Percentiles rank a stretch among this genome's conserved stretches.
Evolutionary conservation across 1,140 invertebrate species (phyloP).

Genomic region (Achroia grisella): DNA sequence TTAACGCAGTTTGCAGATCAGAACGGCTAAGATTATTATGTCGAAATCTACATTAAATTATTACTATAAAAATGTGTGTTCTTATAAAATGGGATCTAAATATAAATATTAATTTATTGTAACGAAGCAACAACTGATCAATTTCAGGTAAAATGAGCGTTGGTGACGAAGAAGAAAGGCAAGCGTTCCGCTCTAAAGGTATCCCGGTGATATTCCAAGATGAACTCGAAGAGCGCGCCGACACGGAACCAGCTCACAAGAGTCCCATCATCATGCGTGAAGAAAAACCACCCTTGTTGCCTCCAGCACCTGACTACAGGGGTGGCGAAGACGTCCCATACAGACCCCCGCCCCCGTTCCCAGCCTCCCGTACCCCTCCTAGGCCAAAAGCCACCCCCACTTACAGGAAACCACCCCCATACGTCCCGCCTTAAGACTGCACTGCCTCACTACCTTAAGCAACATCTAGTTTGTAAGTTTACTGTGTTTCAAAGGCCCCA

Average conservation of each 20-base stretch:
- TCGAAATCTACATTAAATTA: too few relatives aligned
- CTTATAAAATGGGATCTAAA: too few relatives aligned
- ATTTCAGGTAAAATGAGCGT: conserved; percentile 70
- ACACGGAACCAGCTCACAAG: conserved; percentile 85
- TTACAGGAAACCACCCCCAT: conserved; percentile 92
- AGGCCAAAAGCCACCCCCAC: conserved; percentile 87
- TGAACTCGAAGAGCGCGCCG: conserved; percentile 91
- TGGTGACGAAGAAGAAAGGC: conserved; percentile 84
- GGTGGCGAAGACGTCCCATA: conserved; percentile 77
- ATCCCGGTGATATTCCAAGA: conserved; percentile 96
- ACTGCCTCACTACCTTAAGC: conserved; percentile 6
- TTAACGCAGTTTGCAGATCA: too few relatives aligned
- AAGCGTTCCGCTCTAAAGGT: conserved; percentile 90
- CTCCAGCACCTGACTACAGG: conserved; percentile 76
- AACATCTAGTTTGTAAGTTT: background rate
- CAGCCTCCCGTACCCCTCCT: conserved; percentile 80
- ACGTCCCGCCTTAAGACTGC: conserved; percentile 88
- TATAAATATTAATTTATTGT: too few relatives aligned
- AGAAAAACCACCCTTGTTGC: conserved; percentile 90
- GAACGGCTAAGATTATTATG: too few relatives aligned
- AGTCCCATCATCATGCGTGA: conserved; percentile 94
- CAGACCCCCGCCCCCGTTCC: conserved; percentile 87
- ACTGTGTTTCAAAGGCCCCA: conserved; percentile 1
- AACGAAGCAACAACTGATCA: too few relatives aligned
- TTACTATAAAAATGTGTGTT: too few relatives aligned